Evolutionary conservation across 2,888 invertebrate species (phyloP).

Genomic region (Chaetogeoica ovagalla): DNA sequence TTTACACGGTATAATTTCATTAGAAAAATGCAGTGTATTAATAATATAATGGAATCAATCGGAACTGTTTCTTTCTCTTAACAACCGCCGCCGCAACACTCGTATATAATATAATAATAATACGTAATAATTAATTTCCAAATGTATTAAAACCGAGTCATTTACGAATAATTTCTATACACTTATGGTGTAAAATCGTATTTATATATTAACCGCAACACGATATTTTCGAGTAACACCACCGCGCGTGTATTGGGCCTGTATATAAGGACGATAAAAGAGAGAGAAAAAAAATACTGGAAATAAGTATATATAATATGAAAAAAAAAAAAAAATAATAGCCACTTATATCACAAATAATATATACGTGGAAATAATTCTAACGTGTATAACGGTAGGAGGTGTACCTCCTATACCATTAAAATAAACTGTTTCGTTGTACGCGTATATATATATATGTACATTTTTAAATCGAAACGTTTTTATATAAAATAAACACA

Average conservation of each 20-base stretch:
- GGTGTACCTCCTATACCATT: not conserved
- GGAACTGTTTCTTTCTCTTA: too few relatives aligned
- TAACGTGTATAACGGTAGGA: not conserved
- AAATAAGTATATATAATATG: not conserved
- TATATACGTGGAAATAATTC: not conserved
- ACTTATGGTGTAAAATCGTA: not conserved
- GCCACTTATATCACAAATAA: slow-evolving; percentile 19
- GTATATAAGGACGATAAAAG: not conserved
- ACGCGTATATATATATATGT: not conserved
- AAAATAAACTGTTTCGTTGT: not conserved
- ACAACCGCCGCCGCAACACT: too few relatives aligned
- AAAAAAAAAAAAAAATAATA: slow-evolving; percentile 3
- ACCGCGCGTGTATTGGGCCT: slow-evolving; percentile 5
- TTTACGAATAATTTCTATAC: not conserved
- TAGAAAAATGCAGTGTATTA: not conserved
- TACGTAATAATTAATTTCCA: too few relatives aligned
- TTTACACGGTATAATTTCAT: slow-evolving; percentile 15
- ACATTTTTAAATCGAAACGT: not conserved
- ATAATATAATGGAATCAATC: not conserved
- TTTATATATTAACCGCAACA: slow-evolving; percentile 14
- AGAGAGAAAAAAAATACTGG: not conserved
- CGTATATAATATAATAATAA: too few relatives aligned
- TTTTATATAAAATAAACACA: not conserved
- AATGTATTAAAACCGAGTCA: not conserved
- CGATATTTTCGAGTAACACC: not conserved